Evolutionary conservation across 2,888 invertebrate genomes (phyloP).

Genomic region (Plusia festucae): DNA sequence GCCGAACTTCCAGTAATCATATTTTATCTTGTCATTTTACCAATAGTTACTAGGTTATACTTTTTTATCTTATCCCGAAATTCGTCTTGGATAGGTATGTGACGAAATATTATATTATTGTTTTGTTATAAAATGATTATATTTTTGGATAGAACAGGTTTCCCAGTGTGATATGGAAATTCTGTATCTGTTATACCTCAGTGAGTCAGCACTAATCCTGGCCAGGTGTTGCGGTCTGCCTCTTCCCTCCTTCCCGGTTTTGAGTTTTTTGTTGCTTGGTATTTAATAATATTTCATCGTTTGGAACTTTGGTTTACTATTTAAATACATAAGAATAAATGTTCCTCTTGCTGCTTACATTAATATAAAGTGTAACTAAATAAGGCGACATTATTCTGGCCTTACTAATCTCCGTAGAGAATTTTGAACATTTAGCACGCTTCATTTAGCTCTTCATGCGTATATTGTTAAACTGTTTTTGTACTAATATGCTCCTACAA

Average conservation of each 20-base stretch:
- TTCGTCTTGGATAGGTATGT: not conserved
- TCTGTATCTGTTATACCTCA: no score
- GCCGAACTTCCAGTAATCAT: not conserved
- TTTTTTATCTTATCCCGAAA: not conserved
- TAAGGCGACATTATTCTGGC: conserved; percentile 11
- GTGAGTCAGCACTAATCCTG: no score
- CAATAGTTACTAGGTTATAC: not conserved
- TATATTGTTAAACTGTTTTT: conserved; percentile 36
- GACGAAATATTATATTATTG: not conserved
- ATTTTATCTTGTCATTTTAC: conserved; percentile 3
- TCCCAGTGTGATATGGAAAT: no score
- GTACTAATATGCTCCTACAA: conserved; percentile 39
- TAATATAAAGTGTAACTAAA: not conserved
- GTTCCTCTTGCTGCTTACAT: not conserved
- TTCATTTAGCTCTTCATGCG: conserved; percentile 46
- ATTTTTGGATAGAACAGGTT: no score
- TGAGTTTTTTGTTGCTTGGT: not conserved
- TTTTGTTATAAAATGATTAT: no score
- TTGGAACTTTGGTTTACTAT: not conserved
- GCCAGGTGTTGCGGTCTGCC: no score
- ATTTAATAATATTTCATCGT: no score
- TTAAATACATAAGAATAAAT: not conserved
- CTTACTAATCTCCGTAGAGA: conserved; percentile 23
- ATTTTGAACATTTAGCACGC: conserved; percentile 39
- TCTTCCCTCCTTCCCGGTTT: not conserved